Conservation (phyloP, 2,113 vertebrate species). For the Tragelaphus imberbis region DNA sequence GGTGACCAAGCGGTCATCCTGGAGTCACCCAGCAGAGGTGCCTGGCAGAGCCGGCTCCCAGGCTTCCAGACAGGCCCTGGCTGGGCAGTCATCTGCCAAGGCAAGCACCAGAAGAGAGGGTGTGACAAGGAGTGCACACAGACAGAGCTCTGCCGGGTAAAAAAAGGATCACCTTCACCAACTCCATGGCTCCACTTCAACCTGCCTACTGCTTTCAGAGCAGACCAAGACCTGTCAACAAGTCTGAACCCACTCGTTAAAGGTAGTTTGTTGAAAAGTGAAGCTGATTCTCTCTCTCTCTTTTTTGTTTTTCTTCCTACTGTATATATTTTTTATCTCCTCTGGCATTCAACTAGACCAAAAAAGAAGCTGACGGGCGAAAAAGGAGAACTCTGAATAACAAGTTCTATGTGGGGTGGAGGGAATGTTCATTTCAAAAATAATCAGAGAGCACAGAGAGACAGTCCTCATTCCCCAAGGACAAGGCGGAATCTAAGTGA, state of each 20-base stretch:
- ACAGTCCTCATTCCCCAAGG: background rate
- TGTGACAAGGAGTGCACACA: background rate
- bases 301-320: background rate
- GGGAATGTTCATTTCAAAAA: conserved; percentile 29
- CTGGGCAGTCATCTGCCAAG: rapidly evolving
- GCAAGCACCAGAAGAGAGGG: rapidly evolving
- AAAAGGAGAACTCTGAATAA: conserved; percentile 23
- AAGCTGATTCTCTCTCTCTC: background rate
- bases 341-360: conserved; percentile 34
- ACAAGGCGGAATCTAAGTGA: background rate
- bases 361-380: conserved; percentile 3
- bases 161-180: background rate
- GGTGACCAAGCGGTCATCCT: background rate
- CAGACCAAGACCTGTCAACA: background rate
- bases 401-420: background rate
- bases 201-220: background rate
- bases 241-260: background rate
- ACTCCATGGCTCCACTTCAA: no score
- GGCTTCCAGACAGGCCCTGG: background rate
- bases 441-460: background rate
- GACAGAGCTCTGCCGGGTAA: background rate
- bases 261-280: background rate
- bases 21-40: background rate
- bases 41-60: background rate
- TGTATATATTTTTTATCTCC: conserved; percentile 16